Percentiles rank a stretch among this genome's conserved stretches.
These are phyloP conservation scores for Drosophila anomelani DNA, from an alignment of 2,888 invertebrate species.

Conservation along the genomic window DNA sequence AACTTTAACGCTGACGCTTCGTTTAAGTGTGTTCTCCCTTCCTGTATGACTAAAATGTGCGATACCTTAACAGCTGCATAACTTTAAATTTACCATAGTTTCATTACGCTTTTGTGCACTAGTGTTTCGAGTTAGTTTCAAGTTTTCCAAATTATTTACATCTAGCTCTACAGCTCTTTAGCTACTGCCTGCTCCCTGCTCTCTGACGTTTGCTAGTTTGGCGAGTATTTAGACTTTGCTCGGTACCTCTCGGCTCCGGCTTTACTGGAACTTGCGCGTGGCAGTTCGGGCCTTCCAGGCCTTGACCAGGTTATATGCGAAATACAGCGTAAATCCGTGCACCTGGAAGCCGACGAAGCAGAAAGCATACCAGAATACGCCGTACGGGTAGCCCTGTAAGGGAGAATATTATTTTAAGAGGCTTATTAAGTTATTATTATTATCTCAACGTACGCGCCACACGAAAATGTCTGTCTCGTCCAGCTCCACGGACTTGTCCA, in stretches of 20 bases:
- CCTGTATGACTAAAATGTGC: conserved; percentile 62
- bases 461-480: conserved; percentile 89
- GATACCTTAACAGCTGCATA: conserved; percentile 67
- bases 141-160: conserved; percentile 73
- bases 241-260: conserved; percentile 20
- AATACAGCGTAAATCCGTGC: conserved; percentile 93
- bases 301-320: conserved; percentile 91
- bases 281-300: conserved; percentile 93
- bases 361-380: conserved; percentile 96
- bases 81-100: conserved; percentile 45
- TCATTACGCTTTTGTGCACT: conserved; percentile 63
- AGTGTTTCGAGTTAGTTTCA: conserved; percentile 51
- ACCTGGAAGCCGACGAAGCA: conserved; percentile 94
- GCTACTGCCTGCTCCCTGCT: conserved; percentile 50
- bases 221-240: conserved; percentile 71
- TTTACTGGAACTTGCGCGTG: conserved; percentile 88
- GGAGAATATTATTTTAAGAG: not conserved
- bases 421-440: not conserved
- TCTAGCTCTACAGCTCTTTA: conserved; percentile 63
- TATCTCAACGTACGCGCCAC: conserved; percentile 89
- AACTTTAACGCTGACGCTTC: conserved; percentile 69
- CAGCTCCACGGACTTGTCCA: conserved; percentile 86
- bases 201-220: conserved; percentile 58
- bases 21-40: conserved; percentile 30
- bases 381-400: conserved; percentile 93